Base-by-base conservation (phyloP, 2,888 invertebrate genomes). In the Neocrepidodera transversa region DNA sequence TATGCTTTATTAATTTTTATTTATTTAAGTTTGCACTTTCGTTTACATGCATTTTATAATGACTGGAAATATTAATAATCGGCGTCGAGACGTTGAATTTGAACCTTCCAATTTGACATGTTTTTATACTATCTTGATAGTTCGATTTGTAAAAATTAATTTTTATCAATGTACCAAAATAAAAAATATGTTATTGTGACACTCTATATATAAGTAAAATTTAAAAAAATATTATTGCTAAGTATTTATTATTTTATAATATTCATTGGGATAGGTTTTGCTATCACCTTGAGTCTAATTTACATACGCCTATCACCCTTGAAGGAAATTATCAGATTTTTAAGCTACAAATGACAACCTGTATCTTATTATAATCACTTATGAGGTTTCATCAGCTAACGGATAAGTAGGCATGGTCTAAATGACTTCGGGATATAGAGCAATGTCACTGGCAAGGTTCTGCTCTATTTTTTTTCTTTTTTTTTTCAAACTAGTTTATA, bases 261-360 rank as follows among this genome's bases (percentile, higher is more conserved):
- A 54, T 54, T 35, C 8, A 23, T 54, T 45, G 45, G 53, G 53
- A 54, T 54, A 54, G 53, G 53, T 54, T 54, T 45, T 45, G 26
- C 23, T 7, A 18, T 45, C 20, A 45, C 53, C 53, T 54, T 54
- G 53, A 45, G 16, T 18, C 16, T 14, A 10, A 54, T 54, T 54
- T 54, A 36, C 53, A 54, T 54, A 54, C 53, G 45, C 53, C 53
- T 35, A 45, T 35, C 53, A 23, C 45, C 45, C 53, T 54, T 54
- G 53, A 45, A 45, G 36, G 45, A 54, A 45, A 45, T 42, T 11
- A 52, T 54, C 18, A n/a, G 45, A 36, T 54, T 45, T 54, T 53
- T 45, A 6, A 8, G 43, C 16, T 36, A 14, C n/a, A 26, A 54
- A 17, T 54, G 35, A 54, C 53, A 53, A 35, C 43, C 20, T 42